Conservation (phyloP, 23 tunicate species). For the Ascidia mentula region DNA sequence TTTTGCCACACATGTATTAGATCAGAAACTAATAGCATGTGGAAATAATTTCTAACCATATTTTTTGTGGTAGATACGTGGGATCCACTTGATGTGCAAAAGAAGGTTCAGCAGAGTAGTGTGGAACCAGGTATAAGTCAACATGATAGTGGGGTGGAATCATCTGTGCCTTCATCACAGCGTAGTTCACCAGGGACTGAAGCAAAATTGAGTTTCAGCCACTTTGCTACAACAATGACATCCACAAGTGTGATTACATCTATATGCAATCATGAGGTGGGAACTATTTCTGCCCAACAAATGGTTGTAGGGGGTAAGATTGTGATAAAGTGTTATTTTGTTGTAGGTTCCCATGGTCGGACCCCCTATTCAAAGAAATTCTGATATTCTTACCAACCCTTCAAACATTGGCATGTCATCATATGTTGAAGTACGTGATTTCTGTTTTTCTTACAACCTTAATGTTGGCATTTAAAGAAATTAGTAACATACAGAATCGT, state of each 20-base stretch:
- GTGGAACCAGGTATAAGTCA: conserved; percentile 37
- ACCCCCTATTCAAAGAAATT: not conserved
- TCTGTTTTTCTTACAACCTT: not conserved
- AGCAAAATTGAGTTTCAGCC: conserved; percentile 82
- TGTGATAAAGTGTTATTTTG: not conserved
- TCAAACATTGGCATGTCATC: not conserved
- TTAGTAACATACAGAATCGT: too few species aligned
- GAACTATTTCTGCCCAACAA: not conserved
- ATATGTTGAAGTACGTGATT: not conserved
- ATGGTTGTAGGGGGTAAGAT: not conserved
- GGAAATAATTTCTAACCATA: not conserved
- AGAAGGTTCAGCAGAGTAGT: not conserved
- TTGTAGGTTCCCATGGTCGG: not conserved
- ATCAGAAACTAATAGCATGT: not conserved
- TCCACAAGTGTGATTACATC: conserved; percentile 78
- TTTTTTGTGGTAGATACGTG: conserved; percentile 49
- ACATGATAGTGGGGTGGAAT: conserved; percentile 94
- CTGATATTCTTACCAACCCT: not conserved
- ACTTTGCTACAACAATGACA: conserved; percentile 52
- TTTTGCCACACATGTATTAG: not conserved
- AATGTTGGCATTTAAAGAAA: too few species aligned
- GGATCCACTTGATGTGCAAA: conserved; percentile 33
- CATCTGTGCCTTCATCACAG: conserved; percentile 92
- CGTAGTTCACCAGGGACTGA: conserved; percentile 77
- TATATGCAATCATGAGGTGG: conserved; percentile 60